Base-by-base conservation (phyloP, 2,113 vertebrate species). In the Camelus bactrianus region DNA sequence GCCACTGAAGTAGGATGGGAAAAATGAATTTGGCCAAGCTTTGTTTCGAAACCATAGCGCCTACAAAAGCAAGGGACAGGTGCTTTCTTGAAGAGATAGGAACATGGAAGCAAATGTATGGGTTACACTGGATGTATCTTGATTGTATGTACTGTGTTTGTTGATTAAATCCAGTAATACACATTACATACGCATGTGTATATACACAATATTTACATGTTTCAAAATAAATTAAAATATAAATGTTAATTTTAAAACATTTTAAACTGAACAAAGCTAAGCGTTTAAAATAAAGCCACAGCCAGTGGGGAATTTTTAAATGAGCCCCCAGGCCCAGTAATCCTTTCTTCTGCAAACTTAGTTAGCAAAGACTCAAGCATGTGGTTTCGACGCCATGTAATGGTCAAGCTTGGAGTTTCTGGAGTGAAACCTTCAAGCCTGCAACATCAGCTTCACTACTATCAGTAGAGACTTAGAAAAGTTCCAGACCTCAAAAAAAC, bases 1-100 rank as follows among this genome's bases (percentile, higher is more conserved):
- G 38, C 89, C 93, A 70, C 42, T 96, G 65, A 92, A 28, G 28
- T 52, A 65, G 84, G 93, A 97, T 69, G 93, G 75, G 56, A 97
- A 92, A 95, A 97, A 97, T 70, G 94, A 97, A 95, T 72, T 95
- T 58, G 89, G 87, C 77, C 10, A 92, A 48, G 6, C 17, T 46
- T 50, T 69, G 69, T 46, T 58, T 19, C 35, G 35, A 85, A 81
- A 76, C 9, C 58, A 70, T 64, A 70, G 15, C 64, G 85, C 76
- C 85, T 95, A 20, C 38, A 96, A 84, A 82, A 98, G 42, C 35
- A 93, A 96, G 32, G 77, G 65, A 93, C 79, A 96, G 84, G 60
- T 79, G 14, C 0, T 19, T 19, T 0, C 1, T 69, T 90, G 87
- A 95, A 7, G 80, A 97, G 22, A 52, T 13, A 94, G 13, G 20